Conservation (phyloP, 2,113 vertebrate genomes). For the Triplophysa dalaica region DNA sequence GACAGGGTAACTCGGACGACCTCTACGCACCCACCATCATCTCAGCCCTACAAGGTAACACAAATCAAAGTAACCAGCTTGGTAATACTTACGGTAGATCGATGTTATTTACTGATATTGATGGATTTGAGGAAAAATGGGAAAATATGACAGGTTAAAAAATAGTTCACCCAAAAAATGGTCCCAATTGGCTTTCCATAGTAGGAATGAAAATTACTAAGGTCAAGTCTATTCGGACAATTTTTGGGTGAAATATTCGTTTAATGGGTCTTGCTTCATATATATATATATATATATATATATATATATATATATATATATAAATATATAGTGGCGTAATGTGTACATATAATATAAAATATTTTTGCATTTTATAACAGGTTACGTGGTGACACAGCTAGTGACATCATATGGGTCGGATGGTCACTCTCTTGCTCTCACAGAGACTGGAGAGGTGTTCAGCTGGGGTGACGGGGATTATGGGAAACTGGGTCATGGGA, state of each 20-base stretch:
- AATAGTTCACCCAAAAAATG: no score
- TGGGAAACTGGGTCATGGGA: constrained; percentile 80
- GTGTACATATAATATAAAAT: neutral
- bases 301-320: no score
- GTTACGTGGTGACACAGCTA: constrained; percentile 79
- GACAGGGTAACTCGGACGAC: constrained; percentile 81
- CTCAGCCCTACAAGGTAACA: constrained; percentile 77
- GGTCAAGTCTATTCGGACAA: no score
- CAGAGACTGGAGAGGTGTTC: constrained; percentile 81
- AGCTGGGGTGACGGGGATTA: constrained; percentile 85
- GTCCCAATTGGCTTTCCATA: no score
- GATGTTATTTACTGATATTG: neutral
- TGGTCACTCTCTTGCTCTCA: constrained; percentile 79
- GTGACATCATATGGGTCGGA: constrained; percentile 80
- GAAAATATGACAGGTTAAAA: no score
- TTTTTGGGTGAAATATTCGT: no score
- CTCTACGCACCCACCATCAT: constrained; percentile 77
- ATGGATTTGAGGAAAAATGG: no score
- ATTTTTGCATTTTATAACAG: constrained; percentile 51
- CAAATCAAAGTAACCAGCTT: neutral
- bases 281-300: no score
- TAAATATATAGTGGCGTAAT: no score
- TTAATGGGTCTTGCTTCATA: no score
- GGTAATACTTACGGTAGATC: no score
- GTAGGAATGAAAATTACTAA: no score